phyloP scores from a whole-genome alignment of 1,140 invertebrate species.

The Halictus rubicundus region DNA sequence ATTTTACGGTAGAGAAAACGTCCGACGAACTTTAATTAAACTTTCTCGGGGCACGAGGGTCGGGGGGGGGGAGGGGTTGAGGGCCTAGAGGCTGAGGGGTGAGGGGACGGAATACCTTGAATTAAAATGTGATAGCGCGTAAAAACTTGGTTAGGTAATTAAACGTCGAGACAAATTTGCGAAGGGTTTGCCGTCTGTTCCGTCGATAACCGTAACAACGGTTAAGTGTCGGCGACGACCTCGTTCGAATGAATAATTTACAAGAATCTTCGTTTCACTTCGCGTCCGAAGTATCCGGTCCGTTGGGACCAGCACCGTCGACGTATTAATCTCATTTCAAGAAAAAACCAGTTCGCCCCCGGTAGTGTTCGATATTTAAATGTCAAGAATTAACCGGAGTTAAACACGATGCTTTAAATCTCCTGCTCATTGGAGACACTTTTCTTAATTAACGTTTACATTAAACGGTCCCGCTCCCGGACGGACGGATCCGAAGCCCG shows the following conservation, averaged over 20 bases:
- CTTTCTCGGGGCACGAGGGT: constrained; percentile 44
- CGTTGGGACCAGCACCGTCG: too few species aligned
- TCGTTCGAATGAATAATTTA: constrained; percentile 40
- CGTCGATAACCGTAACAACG: constrained; percentile 37
- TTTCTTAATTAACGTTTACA: constrained; percentile 1
- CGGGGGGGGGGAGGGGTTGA: too few species aligned
- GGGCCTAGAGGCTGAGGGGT: background rate
- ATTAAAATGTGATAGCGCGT: constrained; percentile 72
- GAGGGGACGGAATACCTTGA: constrained; percentile 55
- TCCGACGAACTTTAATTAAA: constrained; percentile 71
- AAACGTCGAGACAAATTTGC: constrained; percentile 62
- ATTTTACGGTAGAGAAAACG: constrained; percentile 61
- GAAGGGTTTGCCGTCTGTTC: constrained; percentile 25
- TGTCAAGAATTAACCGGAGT: background rate
- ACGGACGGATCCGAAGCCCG: background rate
- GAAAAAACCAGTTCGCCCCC: background rate
- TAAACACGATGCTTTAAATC: background rate
- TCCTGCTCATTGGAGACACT: background rate
- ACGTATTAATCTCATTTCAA: constrained; percentile 3
- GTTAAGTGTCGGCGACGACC: constrained; percentile 38
- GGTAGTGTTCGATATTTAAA: constrained; percentile 11
- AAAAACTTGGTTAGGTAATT: constrained; percentile 69
- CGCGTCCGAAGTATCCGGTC: background rate
- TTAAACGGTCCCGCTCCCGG: background rate
- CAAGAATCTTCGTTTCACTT: constrained; percentile 9